Conservation (phyloP, 2,888 invertebrate species). For the Hoplodrina blanda region DNA sequence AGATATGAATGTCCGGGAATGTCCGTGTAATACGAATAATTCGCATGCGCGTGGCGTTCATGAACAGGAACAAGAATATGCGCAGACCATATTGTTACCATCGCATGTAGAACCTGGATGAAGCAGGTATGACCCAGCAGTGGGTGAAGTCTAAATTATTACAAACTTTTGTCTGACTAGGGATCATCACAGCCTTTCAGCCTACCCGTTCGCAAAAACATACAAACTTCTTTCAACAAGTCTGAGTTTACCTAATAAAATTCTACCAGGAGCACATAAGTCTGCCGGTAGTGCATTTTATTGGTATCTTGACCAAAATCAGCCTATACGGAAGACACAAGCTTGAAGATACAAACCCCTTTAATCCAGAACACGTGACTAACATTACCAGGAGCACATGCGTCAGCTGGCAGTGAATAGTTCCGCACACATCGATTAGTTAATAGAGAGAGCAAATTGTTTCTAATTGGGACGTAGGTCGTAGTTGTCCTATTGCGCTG, state of each 20-base stretch:
- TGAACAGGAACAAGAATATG: no score
- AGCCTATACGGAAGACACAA: background rate
- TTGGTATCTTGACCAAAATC: background rate
- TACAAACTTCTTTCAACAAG: background rate
- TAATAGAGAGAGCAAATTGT: slow-evolving; percentile 67
- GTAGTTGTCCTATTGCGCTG: slow-evolving; percentile 53
- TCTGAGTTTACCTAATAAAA: background rate
- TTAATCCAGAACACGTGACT: slow-evolving; percentile 51
- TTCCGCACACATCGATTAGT: slow-evolving; percentile 72
- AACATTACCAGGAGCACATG: slow-evolving; percentile 54
- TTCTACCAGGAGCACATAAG: background rate
- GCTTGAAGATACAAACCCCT: slow-evolving; percentile 22
- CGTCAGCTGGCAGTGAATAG: slow-evolving; percentile 65
- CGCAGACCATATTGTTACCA: no score
- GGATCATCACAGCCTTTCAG: no score
- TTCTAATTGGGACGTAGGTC: slow-evolving; percentile 66
- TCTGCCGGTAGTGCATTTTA: background rate
- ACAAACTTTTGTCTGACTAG: no score
- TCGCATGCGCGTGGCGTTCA: no score
- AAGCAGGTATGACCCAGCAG: no score
- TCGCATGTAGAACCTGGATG: no score
- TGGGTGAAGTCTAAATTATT: no score
- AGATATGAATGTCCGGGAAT: no score
- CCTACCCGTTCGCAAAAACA: no score
- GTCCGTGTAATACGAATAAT: no score